These are phyloP conservation scores for Scaptomyza montana DNA, from an alignment of 1,140 invertebrate species.

Conservation along the genomic window DNA sequence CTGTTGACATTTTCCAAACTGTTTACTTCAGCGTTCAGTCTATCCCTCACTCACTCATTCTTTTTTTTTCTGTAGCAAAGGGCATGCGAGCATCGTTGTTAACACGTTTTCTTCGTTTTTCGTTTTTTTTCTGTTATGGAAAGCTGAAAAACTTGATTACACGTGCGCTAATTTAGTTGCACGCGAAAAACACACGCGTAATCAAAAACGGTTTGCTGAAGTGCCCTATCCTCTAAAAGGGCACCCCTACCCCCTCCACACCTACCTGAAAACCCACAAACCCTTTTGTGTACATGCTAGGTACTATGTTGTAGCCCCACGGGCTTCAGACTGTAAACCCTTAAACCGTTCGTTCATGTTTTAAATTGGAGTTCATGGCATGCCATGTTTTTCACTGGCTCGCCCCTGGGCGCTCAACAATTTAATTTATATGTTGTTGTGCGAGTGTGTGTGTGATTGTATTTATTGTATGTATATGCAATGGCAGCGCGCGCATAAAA, in stretches of 20 bases:
- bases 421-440: constrained; percentile 67
- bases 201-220: constrained; percentile 77
- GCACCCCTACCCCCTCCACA: constrained; percentile 26
- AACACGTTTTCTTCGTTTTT: constrained; percentile 35
- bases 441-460: constrained; percentile 11
- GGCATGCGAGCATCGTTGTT: constrained; percentile 34
- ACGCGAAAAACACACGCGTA: constrained; percentile 79
- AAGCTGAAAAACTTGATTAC: constrained; percentile 71
- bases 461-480: constrained; percentile 59
- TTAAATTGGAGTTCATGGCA: constrained; percentile 77
- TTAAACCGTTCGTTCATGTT: constrained; percentile 65
- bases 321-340: constrained; percentile 40
- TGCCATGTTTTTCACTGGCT: constrained; percentile 68
- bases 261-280: neutral
- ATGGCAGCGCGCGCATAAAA: constrained; percentile 62
- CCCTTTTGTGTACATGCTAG: neutral
- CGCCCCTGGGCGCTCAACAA: constrained; percentile 69
- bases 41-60: neutral
- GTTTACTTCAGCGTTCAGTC: constrained; percentile 14
- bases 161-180: constrained; percentile 81
- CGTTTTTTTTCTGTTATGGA: constrained; percentile 29
- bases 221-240: constrained; percentile 39
- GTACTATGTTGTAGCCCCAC: neutral
- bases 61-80: neutral
- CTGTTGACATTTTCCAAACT: constrained; percentile 42